These are phyloP conservation scores for Athene cunicularia DNA, from an alignment of 2,113 vertebrate species.

Conservation along the genomic window DNA sequence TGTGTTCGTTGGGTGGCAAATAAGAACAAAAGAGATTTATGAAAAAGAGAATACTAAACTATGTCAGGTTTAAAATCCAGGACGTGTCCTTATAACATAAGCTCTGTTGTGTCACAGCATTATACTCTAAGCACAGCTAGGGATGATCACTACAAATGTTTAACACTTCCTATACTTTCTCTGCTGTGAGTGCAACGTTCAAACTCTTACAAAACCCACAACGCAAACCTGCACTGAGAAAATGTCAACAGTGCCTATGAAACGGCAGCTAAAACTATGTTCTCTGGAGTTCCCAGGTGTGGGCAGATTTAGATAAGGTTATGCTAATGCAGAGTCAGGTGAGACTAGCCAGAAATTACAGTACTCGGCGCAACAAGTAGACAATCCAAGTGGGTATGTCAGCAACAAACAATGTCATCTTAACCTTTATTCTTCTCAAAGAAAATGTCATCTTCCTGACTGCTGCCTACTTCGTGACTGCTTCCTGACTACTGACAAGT, in stretches of 20 bases:
- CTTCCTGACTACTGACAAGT: too few relatives aligned
- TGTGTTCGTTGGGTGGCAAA: not conserved
- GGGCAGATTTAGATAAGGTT: not conserved
- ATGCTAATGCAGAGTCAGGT: not conserved
- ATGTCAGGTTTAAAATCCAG: not conserved
- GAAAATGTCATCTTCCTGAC: not conserved
- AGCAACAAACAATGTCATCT: not conserved
- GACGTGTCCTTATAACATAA: rapidly evolving
- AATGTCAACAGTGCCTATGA: not conserved
- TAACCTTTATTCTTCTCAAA: not conserved
- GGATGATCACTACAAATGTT: not conserved
- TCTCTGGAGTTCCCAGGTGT: not conserved
- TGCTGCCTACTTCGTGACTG: too few relatives aligned
- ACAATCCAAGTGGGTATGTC: not conserved
- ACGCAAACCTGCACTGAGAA: not conserved
- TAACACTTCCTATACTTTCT: not conserved
- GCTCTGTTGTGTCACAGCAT: not conserved
- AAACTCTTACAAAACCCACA: not conserved
- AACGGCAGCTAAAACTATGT: not conserved
- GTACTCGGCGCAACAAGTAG: not conserved
- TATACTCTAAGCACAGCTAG: not conserved
- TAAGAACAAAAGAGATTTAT: not conserved
- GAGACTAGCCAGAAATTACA: not conserved
- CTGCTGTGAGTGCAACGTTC: not conserved
- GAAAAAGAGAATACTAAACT: not conserved